These are phyloP conservation scores for Pampus argenteus DNA, from an alignment of 2,797 vertebrate species.

Conservation along the genomic window DNA sequence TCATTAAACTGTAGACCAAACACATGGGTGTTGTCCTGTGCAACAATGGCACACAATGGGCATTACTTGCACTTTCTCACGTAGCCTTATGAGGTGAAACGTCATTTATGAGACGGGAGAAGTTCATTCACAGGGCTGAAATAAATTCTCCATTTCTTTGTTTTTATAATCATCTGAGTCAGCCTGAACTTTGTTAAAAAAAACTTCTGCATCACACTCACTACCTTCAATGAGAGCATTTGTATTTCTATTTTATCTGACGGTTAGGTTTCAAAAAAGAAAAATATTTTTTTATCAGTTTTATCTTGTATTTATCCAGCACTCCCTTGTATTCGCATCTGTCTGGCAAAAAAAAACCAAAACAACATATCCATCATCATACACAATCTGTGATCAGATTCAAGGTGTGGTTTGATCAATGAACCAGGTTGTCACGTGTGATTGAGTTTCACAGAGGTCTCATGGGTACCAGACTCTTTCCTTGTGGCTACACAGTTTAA, in stretches of 20 bases:
- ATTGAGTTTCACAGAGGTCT: constrained; percentile 82
- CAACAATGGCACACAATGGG: constrained; percentile 43
- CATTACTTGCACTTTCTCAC: constrained; percentile 69
- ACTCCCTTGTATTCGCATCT: constrained; percentile 32
- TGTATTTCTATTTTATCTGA: constrained; percentile 7
- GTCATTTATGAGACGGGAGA: constrained; percentile 46
- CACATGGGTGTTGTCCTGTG: constrained; percentile 46
- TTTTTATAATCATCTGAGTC: constrained; percentile 55
- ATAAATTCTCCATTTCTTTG: constrained; percentile 63
- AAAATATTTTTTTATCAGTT: constrained; percentile 3
- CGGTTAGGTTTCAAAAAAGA: not conserved
- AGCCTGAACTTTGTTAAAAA: constrained; percentile 14
- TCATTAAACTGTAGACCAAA: constrained; percentile 31
- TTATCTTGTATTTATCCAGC: constrained; percentile 42
- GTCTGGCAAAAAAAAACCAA: constrained; percentile 54
- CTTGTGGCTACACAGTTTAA: constrained; percentile 73
- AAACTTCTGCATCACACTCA: not conserved
- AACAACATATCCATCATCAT: constrained; percentile 62
- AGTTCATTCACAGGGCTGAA: constrained; percentile 53
- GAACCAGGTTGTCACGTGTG: constrained; percentile 78
- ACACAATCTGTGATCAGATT: constrained; percentile 61
- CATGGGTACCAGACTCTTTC: constrained; percentile 68
- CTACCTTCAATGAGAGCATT: not conserved
- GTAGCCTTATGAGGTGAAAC: constrained; percentile 56
- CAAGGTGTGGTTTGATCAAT: constrained; percentile 84